Evolutionary conservation across 2,888 invertebrate genomes (phyloP).

Genomic region (Torymus aiolomorphi): DNA sequence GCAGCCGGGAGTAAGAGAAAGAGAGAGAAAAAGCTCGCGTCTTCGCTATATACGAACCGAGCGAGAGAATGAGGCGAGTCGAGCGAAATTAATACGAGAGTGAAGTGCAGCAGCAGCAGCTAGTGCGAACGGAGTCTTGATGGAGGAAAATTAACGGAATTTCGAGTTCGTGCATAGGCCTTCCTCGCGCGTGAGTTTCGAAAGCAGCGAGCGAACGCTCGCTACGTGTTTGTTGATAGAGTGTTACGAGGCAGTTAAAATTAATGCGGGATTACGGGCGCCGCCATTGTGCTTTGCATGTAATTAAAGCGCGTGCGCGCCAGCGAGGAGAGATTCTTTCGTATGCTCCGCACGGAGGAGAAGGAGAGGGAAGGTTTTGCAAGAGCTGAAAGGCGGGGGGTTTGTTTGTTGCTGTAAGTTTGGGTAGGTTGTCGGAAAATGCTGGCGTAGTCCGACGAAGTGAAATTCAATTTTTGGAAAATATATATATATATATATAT

Average conservation of each 20-base stretch:
- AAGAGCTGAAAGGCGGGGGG: too few relatives aligned
- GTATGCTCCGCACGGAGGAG: too few relatives aligned
- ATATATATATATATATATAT: too few relatives aligned
- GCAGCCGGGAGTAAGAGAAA: background rate
- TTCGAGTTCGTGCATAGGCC: slow-evolving; percentile 41
- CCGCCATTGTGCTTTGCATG: slow-evolving; percentile 26
- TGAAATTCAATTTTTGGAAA: too few relatives aligned
- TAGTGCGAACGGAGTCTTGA: background rate
- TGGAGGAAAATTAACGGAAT: slow-evolving; percentile 55
- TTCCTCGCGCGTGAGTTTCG: slow-evolving; percentile 37
- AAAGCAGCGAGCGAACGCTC: slow-evolving; percentile 15
- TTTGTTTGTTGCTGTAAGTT: too few relatives aligned
- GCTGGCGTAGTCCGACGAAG: too few relatives aligned
- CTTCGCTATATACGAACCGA: background rate
- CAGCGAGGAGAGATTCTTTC: too few relatives aligned
- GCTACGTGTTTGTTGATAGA: slow-evolving; percentile 45
- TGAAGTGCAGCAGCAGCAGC: slow-evolving; percentile 19
- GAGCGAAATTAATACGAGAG: slow-evolving; percentile 50
- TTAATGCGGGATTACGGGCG: slow-evolving; percentile 48
- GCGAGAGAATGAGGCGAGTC: slow-evolving; percentile 31
- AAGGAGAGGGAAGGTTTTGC: too few relatives aligned
- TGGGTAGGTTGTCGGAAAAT: too few relatives aligned
- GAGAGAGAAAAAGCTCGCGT: slow-evolving; percentile 2
- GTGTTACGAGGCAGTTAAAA: slow-evolving; percentile 45
- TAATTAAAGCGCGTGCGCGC: slow-evolving; percentile 24